Evolutionary conservation across 2,797 vertebrate species (phyloP), one percentile per base, ranked within the genome.

Genomic region (Aldrovandia affinis): DNA sequence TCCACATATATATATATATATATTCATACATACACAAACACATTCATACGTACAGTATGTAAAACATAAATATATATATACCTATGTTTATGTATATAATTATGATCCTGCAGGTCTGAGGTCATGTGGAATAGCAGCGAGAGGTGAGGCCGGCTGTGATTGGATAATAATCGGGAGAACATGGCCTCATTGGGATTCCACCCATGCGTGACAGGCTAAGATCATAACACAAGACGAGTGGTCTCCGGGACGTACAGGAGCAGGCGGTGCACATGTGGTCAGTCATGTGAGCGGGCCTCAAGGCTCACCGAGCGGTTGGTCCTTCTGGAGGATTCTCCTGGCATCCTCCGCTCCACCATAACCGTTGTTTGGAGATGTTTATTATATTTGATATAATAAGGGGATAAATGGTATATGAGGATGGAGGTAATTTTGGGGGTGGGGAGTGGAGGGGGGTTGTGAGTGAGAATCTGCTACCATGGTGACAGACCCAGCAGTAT

Each of bases 391-490:
- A 63, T 52, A 52, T 55, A n/a, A 61, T 30, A 61, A 61, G 9
- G 18, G 47, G 57, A 81, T 33, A 42, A 81, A 81, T 28, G 28
- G 59, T 18, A 42, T 44, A 44, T 75, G 70, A 30, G 18, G 20
- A 75, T 39, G 39, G 39, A 25, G 70, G 36, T 12, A 20, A 81
- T 39, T 44, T 39, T 18, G 42, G 36, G n/a, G 47, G 47, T 50
- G 47, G 1, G 47, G 1, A 12, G 65, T 5, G 3, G 22, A 6
- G 39, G 20, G 70, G 36, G 70, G 20, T n/a, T 75, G 39, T 44
- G 70, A 81, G 80, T 44, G 80, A 65, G 59, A 42, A 42, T 57
- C 57, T 59, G 80, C 80, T 81, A 42, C 80, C 80, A 81, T 81
- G 80, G 80, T 44, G 59, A 81, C 55, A 57, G 42, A 59, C 18